These are phyloP conservation scores for Siniperca undulata DNA, from an alignment of 2,797 vertebrate genomes.

Conservation along the genomic window DNA sequence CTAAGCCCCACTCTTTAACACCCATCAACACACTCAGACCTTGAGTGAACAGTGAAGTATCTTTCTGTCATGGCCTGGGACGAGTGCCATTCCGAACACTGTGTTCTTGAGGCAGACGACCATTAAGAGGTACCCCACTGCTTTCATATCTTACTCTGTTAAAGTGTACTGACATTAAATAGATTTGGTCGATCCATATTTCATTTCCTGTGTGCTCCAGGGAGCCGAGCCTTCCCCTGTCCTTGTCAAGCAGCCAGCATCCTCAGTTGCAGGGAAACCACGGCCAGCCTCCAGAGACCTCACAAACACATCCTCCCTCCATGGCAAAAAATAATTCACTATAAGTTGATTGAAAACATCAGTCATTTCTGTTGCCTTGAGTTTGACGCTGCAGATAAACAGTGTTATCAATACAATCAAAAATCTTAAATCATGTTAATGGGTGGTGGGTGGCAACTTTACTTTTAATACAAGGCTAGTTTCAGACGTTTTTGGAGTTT, in stretches of 20 bases:
- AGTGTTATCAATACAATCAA: conserved; percentile 25
- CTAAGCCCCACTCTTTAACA: conserved; percentile 8
- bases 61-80: conserved; percentile 2
- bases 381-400: conserved; percentile 8
- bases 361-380: conserved; percentile 49
- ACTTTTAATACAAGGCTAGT: conserved; percentile 2
- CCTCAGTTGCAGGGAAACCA: conserved; percentile 18
- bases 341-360: conserved; percentile 59
- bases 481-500: not conserved
- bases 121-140: conserved; percentile 13
- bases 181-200: conserved; percentile 74
- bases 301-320: conserved; percentile 39
- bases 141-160: conserved; percentile 62
- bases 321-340: conserved; percentile 9
- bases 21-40: conserved; percentile 16
- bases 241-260: conserved; percentile 60
- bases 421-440: conserved; percentile 31
- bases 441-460: not conserved
- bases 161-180: conserved; percentile 70
- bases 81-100: not conserved
- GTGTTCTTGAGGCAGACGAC: conserved; percentile 23
- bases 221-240: conserved; percentile 55
- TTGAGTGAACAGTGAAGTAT: not conserved
- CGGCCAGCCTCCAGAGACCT: conserved; percentile 34
- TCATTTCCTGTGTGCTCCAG: conserved; percentile 70